phyloP scores from a whole-genome alignment of 1,140 invertebrate species.

The Solenopsis invicta region DNA sequence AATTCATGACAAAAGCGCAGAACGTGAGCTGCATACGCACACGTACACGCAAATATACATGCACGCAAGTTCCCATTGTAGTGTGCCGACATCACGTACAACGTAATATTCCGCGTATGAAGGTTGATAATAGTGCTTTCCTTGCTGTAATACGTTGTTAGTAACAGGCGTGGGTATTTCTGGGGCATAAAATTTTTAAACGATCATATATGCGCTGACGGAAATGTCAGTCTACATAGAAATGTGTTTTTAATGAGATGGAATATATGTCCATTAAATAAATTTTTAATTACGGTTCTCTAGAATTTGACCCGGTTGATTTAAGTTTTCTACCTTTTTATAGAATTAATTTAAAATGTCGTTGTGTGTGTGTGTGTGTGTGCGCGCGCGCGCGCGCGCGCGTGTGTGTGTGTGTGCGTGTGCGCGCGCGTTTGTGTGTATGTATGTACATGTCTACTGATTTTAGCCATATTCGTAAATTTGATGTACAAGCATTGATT shows the following conservation, averaged over 20 bases:
- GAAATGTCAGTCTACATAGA: background rate
- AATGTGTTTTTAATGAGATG: background rate
- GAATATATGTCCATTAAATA: background rate
- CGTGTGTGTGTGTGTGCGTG: background rate
- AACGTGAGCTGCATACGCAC: conserved; percentile 46
- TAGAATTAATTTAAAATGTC: background rate
- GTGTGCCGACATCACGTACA: conserved; percentile 44
- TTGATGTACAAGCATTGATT: background rate
- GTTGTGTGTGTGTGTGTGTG: background rate
- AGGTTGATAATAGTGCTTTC: conserved; percentile 55
- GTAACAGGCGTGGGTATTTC: conserved; percentile 21
- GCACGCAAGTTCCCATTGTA: conserved; percentile 25
- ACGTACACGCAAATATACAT: conserved; percentile 5
- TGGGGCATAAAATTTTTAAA: conserved; percentile 11
- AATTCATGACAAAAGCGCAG: conserved; percentile 53
- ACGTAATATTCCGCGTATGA: conserved; percentile 54
- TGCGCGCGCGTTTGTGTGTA: no score
- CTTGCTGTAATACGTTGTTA: conserved; percentile 50
- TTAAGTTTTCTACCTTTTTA: background rate
- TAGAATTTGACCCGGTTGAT: background rate
- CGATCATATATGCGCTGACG: background rate
- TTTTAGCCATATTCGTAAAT: background rate
- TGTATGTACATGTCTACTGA: background rate
- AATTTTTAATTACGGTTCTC: background rate
- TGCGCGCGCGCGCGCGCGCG: no score